A percentile compares a stretch with the other conserved stretches of the same genome.
These are phyloP conservation scores for Phrynocephalus forsythii DNA, from an alignment of 2,797 vertebrate species.

Conservation along the genomic window DNA sequence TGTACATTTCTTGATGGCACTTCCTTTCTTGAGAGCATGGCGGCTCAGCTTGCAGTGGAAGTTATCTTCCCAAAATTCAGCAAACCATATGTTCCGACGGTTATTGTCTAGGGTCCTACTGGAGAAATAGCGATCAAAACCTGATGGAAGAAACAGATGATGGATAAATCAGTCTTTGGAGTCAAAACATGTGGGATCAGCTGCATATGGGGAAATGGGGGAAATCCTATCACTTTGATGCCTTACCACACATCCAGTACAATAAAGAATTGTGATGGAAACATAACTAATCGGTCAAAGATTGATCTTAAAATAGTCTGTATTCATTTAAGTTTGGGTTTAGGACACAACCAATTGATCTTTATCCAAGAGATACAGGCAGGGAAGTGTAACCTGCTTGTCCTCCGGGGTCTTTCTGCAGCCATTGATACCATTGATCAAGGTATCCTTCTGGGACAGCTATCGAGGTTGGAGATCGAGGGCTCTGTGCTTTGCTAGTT, in stretches of 20 bases:
- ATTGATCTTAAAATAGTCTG: background rate
- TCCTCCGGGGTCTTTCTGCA: no score
- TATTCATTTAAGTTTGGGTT: no score
- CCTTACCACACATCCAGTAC: background rate
- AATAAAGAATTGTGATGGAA: background rate
- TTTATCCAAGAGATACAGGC: no score
- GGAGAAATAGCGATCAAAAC: constrained; percentile 95
- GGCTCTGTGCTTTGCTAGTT: no score
- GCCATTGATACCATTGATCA: no score
- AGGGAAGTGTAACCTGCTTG: no score
- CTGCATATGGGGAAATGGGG: fast-evolving
- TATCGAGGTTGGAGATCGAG: no score
- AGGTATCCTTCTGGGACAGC: no score
- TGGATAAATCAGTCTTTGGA: background rate
- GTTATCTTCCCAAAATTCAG: constrained; percentile 97
- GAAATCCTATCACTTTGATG: background rate
- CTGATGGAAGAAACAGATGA: constrained; percentile 71
- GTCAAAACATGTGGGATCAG: background rate
- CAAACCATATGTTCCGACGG: constrained; percentile 96
- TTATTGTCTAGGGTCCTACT: constrained; percentile 95
- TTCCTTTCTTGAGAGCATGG: constrained; percentile 91
- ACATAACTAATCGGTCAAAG: background rate
- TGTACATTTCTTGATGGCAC: constrained; percentile 94
- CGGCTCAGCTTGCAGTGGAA: constrained; percentile 96
- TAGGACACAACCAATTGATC: no score